Base-by-base conservation (phyloP, 1,140 invertebrate genomes). In the Camponotus pennsylvanicus region DNA sequence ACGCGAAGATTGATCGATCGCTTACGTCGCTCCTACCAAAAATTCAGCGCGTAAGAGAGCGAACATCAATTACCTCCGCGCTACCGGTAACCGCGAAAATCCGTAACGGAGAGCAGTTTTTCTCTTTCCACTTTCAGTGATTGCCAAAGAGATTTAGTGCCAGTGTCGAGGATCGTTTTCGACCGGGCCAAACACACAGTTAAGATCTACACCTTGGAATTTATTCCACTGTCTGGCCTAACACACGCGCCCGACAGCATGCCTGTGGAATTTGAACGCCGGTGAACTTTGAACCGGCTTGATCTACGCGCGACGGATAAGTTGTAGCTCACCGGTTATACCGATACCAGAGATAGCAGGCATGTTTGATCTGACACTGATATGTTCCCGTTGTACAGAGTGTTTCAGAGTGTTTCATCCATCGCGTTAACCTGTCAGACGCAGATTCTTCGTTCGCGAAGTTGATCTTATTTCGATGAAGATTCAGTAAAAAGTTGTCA, bases 141-240 rank as follows among this genome's bases (percentile, higher is more conserved):
- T 93, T 93, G 92, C 92, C 89, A 87, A 73, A 76, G 89, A 94
- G 92, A 94, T 94, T 94, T 93, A 93, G 89, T 87, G 73, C 86
- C 70, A n/a, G 69, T 57, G 86, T 66, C 55, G 82, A 61, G 42
- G 80, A 79, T 89, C 88, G 84, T 63, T 71, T 89, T 83, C 88
- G 78, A 80, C 82, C 84, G 27, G 66, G 79, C 63, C 52, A 79
- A 83, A 89, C 66, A 88, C 78, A 70, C 71, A 76, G 85, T 42
- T 63, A 80, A 57, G 83, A 80, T 63, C 71, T 79, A 11, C 21
- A 71, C 71, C 86, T 69, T 80, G 61, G 87, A 86, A 85, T 89
- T 89, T 76, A 91, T 89, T 90, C 78, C 55, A 69, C 89, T 86
- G 76, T 90, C 88, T 80, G 40, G 63, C 61, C 77, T 71, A 57